phyloP scores from a whole-genome alignment of 2,797 vertebrate species.

The Platalea minor region DNA sequence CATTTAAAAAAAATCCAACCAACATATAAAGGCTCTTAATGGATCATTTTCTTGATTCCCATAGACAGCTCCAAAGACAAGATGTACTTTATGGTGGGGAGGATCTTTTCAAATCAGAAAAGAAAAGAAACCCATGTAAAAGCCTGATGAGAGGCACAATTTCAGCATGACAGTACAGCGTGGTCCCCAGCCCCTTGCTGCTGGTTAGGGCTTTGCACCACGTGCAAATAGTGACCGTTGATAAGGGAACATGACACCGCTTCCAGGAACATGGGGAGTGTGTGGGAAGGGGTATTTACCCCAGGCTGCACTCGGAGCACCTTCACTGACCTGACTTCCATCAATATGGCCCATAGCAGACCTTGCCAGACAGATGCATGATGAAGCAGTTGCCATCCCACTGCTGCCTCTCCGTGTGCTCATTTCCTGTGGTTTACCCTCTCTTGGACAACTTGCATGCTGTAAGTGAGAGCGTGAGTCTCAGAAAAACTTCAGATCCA shows the following conservation, averaged over 20 bases:
- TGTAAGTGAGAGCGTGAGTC: background rate
- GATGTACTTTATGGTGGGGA: background rate
- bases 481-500: background rate
- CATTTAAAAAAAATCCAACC: background rate
- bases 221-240: accelerated
- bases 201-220: background rate
- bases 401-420: accelerated
- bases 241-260: background rate
- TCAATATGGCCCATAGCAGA: background rate
- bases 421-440: background rate
- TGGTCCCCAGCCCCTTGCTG: background rate
- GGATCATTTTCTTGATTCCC: background rate
- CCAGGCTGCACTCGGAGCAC: background rate
- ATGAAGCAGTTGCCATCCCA: background rate
- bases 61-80: background rate
- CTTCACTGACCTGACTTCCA: background rate
- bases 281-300: background rate
- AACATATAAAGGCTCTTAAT: background rate
- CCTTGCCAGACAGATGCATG: accelerated
- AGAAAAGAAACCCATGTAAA: background rate
- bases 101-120: background rate
- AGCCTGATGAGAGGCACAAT: background rate
- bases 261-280: background rate
- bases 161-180: background rate
- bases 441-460: background rate